Evolutionary conservation across 2,888 invertebrate species (phyloP).

Genomic region (Heterodera filipjevi): DNA sequence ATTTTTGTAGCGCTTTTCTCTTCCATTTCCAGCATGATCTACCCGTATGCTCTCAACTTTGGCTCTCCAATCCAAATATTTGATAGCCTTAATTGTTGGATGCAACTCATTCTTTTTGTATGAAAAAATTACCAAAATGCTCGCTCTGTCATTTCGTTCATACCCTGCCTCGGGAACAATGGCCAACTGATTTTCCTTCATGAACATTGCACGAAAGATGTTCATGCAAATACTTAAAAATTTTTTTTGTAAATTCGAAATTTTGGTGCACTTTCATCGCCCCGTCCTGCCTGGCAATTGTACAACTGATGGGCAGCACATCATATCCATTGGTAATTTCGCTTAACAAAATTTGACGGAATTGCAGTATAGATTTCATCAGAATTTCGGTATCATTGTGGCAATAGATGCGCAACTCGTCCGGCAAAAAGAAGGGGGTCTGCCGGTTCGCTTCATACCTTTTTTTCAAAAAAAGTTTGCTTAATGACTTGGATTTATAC

Average conservation of each 20-base stretch:
- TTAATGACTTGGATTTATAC: background rate
- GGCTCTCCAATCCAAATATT: constrained; percentile 17
- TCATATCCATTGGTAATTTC: constrained; percentile 14
- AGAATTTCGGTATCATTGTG: constrained; percentile 14
- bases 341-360: background rate
- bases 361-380: background rate
- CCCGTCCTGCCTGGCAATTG: background rate
- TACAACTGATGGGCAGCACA: background rate
- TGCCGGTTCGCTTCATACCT: background rate
- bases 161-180: constrained; percentile 7
- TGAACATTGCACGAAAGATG: constrained; percentile 13
- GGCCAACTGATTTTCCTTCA: constrained; percentile 15
- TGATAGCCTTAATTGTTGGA: background rate
- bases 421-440: constrained; percentile 17
- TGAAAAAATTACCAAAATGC: background rate
- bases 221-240: constrained; percentile 11
- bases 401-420: constrained; percentile 9
- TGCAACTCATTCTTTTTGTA: no score
- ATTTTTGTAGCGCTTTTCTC: background rate
- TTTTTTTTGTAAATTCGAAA: no score
- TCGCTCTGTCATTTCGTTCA: background rate
- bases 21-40: constrained; percentile 14
- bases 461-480: background rate
- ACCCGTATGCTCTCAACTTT: background rate
- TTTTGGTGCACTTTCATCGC: no score